Evolutionary conservation across 2,113 vertebrate species (phyloP).

Genomic region (Ascaphus truei): DNA sequence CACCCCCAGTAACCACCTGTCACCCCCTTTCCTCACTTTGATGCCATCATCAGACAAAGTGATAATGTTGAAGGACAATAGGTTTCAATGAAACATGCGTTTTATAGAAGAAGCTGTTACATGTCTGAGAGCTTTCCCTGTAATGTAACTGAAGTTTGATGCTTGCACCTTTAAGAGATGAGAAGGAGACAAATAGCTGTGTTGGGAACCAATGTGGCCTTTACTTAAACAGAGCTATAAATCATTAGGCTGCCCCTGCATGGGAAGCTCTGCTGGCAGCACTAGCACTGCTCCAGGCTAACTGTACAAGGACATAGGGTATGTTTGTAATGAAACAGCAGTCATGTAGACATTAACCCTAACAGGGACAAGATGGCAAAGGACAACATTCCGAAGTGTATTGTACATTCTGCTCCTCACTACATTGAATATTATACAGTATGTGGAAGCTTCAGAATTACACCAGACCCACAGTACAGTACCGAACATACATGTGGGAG

Average conservation of each 20-base stretch:
- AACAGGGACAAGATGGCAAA: neutral
- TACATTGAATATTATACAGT: no score
- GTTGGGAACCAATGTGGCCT: conserved; percentile 72
- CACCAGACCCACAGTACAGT: no score
- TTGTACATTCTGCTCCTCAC: no score
- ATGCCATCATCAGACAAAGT: no score
- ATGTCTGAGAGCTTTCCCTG: neutral
- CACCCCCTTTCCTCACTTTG: no score
- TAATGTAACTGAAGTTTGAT: neutral
- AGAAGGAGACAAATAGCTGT: conserved; percentile 74
- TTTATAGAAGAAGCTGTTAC: no score
- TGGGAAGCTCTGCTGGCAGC: conserved; percentile 40
- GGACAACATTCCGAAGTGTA: no score
- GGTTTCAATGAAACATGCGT: no score
- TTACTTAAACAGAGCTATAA: conserved; percentile 82
- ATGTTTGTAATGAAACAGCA: conserved; percentile 38
- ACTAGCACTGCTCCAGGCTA: conserved; percentile 42
- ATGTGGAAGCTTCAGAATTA: no score
- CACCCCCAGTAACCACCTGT: no score
- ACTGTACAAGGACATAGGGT: conserved; percentile 42
- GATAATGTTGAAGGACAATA: no score
- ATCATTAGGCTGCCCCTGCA: conserved; percentile 62
- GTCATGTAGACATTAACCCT: conserved; percentile 39
- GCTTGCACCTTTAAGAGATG: conserved; percentile 39
- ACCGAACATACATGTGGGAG: no score